Percentiles rank a stretch among this genome's conserved stretches.
Evolutionary conservation across 2,113 vertebrate genomes (phyloP).

Genomic region (Pseudonaja textilis): DNA sequence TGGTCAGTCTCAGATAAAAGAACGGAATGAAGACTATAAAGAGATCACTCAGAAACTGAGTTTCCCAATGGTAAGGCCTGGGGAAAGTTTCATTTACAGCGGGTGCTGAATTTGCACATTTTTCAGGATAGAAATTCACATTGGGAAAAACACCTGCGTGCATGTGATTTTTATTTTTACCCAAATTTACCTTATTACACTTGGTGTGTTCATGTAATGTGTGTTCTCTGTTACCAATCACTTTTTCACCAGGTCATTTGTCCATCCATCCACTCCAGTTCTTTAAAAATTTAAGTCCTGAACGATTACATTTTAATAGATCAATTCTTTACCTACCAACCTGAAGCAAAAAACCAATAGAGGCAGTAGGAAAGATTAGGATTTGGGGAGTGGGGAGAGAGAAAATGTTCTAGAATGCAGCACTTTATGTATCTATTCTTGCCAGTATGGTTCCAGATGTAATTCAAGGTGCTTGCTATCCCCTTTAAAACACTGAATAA

Average conservation of each 20-base stretch:
- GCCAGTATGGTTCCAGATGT: neutral
- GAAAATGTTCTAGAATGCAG: neutral
- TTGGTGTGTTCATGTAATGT: neutral
- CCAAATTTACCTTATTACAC: neutral
- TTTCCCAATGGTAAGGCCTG: constrained; percentile 74
- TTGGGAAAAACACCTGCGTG: neutral
- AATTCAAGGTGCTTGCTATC: neutral
- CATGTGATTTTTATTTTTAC: neutral
- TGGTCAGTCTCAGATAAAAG: constrained; percentile 80
- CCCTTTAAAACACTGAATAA: neutral
- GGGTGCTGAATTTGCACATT: neutral
- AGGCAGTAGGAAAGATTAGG: neutral
- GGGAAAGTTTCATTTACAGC: neutral
- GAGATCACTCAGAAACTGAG: constrained; percentile 81
- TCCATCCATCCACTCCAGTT: neutral
- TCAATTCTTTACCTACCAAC: neutral
- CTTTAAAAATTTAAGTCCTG: neutral
- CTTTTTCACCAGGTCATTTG: neutral
- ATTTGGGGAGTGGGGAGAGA: neutral
- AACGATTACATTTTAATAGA: neutral
- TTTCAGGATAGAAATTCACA: neutral
- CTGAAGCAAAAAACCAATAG: neutral
- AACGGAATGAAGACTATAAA: constrained; percentile 79
- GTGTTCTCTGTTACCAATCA: neutral
- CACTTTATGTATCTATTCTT: neutral